Evolutionary conservation across 2,888 invertebrate genomes (phyloP), one percentile per base, ranked within the genome.

Genomic region (Scaptomyza cyrtandrae): DNA sequence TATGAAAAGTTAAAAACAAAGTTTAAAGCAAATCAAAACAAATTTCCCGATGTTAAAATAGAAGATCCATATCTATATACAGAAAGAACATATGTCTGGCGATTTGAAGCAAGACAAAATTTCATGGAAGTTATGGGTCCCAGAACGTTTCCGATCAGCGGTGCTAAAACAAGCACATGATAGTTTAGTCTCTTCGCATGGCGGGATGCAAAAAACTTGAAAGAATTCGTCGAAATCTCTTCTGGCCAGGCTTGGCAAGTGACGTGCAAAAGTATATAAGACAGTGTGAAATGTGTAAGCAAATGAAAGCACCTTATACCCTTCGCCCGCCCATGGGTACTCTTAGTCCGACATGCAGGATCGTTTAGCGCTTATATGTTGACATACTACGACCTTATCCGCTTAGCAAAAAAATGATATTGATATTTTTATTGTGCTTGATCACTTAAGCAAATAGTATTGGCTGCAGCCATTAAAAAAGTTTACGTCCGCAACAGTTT

Each of bases 121-220:
- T 3, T 43, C 43, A 0, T 43, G 11, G 43, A 43, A 19, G 11
- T 6, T 43, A 19, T 43, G 43, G 43, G 43, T 37, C 6, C 37
- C 13, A n/a, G 13, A n/a, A n/a, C 19, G 19, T 19, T 2, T 1
- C 1, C 19, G 3, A 33, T 33, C 7, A 39, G 3, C 6, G 3
- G 39, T 39, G n/a, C 7, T 39, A 39, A 39, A 19, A 31, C 9
- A 31, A 31, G 31, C 31, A 2, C 31, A 9, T 9, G 31, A 31
- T 31, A 10, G 9, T 10, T 10, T 31, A 7, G 4, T 59, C 19
- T 19, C 19, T 19, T 19, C 19, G 19, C 19, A 19, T 19, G 19
- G 19, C 19, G 19, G 56, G 2, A 56, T 56, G 56, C 55, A 58
- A 10, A 69, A 69, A 37, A 55, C 53, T 64, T 6, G 46, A 55